Evolutionary conservation across 2,797 vertebrate species (phyloP).

Genomic region (Cyprinodon diabolis): DNA sequence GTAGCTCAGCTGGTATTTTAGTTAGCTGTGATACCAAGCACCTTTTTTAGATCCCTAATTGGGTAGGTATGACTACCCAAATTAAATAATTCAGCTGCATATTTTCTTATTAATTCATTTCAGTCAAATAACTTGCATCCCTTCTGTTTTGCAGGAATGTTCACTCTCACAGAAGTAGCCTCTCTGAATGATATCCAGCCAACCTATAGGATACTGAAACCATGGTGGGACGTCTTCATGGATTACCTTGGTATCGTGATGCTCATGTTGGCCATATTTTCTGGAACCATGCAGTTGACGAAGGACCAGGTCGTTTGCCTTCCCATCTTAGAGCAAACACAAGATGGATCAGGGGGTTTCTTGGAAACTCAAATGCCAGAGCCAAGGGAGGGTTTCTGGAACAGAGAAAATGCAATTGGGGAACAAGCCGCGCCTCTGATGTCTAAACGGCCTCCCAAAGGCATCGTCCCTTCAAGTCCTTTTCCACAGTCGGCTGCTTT

Average conservation of each 20-base stretch:
- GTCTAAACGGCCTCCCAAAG: constrained; percentile 72
- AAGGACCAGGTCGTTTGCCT: constrained; percentile 99
- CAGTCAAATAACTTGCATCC: not conserved
- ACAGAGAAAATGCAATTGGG: constrained; percentile 65
- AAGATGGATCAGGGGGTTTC: constrained; percentile 67
- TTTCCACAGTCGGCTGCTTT: constrained; percentile 48
- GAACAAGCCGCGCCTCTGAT: constrained; percentile 75
- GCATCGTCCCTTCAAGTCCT: constrained; percentile 53
- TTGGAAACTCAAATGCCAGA: constrained; percentile 76
- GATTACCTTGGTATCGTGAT: constrained; percentile 98
- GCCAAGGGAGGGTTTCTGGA: constrained; percentile 70
- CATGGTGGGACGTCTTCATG: constrained; percentile 99
- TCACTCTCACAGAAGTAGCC: constrained; percentile 99
- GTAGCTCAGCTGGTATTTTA: not conserved
- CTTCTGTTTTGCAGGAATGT: constrained; percentile 91
- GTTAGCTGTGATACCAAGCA: not conserved
- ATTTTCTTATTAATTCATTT: not conserved
- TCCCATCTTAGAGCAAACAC: constrained; percentile 87
- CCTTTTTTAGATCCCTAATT: not conserved
- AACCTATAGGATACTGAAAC: constrained; percentile 98
- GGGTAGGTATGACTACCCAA: no score
- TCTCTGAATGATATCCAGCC: constrained; percentile 98
- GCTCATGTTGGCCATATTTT: constrained; percentile 99
- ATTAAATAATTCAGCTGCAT: constrained; percentile 2
- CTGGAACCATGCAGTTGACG: constrained; percentile 98